Conservation (phyloP, 2,797 vertebrate species). For the Betta splendens region DNA sequence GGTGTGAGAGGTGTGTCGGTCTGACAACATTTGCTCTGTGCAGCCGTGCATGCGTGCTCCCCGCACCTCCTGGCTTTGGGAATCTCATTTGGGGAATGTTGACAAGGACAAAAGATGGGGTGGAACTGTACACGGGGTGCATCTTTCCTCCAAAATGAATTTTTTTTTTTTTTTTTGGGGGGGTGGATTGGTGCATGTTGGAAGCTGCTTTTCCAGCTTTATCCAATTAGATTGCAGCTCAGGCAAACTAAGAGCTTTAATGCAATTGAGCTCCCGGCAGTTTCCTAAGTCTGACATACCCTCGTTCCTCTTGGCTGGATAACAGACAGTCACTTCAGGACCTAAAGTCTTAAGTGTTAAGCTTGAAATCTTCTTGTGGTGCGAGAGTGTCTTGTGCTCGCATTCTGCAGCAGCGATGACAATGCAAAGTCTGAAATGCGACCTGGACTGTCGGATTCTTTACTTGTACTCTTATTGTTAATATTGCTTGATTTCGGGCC, state of each 20-base stretch:
- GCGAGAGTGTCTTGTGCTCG: slow-evolving; percentile 32
- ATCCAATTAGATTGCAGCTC: slow-evolving; percentile 83
- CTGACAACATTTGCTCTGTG: slow-evolving; percentile 71
- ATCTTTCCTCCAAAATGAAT: slow-evolving; percentile 27
- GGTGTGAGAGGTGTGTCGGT: slow-evolving; percentile 78
- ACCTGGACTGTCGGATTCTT: slow-evolving; percentile 25
- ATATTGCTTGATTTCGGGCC: slow-evolving; percentile 3
- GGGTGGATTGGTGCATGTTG: slow-evolving; percentile 56
- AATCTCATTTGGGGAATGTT: slow-evolving; percentile 77
- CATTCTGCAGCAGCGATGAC: slow-evolving; percentile 15
- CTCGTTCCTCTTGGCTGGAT: slow-evolving; percentile 81
- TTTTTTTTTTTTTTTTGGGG: no score
- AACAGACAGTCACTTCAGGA: slow-evolving; percentile 79
- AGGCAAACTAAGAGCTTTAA: slow-evolving; percentile 82
- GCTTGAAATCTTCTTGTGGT: slow-evolving; percentile 68
- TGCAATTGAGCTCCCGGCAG: slow-evolving; percentile 82
- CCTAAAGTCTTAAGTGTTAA: slow-evolving; percentile 76
- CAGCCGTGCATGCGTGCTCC: slow-evolving; percentile 62
- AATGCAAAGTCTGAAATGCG: slow-evolving; percentile 36
- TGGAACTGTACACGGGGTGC: slow-evolving; percentile 46
- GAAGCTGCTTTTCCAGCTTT: slow-evolving; percentile 81
- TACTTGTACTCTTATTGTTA: slow-evolving; percentile 19
- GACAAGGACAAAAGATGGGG: slow-evolving; percentile 76
- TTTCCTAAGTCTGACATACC: slow-evolving; percentile 81
- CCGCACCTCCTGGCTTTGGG: slow-evolving; percentile 76